Base-by-base conservation (phyloP, 1,140 invertebrate species). In the Hetaerina americana region DNA sequence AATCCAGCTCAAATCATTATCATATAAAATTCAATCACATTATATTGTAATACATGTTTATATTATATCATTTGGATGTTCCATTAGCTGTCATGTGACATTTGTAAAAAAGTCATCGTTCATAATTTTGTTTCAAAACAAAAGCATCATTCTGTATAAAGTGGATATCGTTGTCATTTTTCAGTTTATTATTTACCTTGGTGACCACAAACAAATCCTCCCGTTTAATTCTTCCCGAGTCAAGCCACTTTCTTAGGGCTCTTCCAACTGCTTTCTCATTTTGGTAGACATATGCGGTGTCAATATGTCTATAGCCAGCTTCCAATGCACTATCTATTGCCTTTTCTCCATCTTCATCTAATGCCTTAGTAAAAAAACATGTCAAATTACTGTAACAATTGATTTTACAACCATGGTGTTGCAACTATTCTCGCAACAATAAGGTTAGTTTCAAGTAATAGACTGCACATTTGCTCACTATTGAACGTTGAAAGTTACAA, bases 201-300 rank as follows among this genome's bases (percentile, higher is more conserved):
- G 92, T 92, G 0, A 89, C 90, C 71, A 95, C 85, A 79, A 92
- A 95, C 26, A 95, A 80, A 27, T 94, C 91, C 77, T 91, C 87
- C 57, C 92, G 83, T 73, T 86, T 89, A 3, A 92, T 81, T 78
- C 82, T 85, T 26, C 89, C 89, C 66, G 86, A 82, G 72, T 85
- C 80, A 68, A 94, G 82, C 88, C 90, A 92, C 78, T 87, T 84
- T 76, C 90, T 88, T 12, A 94, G 80, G 66, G 89, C 88, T 67
- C 84, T 85, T 22, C 92, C 92, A 77, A 95, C 92, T 8, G 87
- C 86, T 73, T 86, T 84, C 81, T 94, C 93, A 78, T 94, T 95
- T 73, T 87, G 85, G 77, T 94, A 94, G 79, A 89, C 87, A 74
- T 88, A 88, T 27, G 92, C 92, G 18, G 90, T 92, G 77, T 94